These are phyloP conservation scores for Hypercompe scribonia DNA, from an alignment of 2,888 invertebrate species.

Conservation along the genomic window DNA sequence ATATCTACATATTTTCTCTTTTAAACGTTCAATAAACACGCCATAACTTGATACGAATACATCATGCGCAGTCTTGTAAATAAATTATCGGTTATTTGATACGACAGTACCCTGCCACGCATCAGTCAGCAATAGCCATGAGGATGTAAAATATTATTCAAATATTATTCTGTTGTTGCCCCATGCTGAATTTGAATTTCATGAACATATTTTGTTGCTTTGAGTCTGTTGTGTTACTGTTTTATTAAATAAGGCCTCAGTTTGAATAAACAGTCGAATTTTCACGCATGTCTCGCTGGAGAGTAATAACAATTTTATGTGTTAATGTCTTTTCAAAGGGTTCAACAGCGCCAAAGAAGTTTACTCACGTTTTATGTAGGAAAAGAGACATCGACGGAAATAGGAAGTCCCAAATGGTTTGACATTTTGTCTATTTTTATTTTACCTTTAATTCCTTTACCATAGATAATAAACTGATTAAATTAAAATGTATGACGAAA, in stretches of 20 bases:
- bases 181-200: conserved; percentile 42
- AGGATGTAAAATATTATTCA: conserved; percentile 30
- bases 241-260: conserved; percentile 35
- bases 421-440: not conserved
- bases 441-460: not conserved
- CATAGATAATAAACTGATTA: not conserved
- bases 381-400: not conserved
- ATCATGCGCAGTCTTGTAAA: conserved; percentile 56
- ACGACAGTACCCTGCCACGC: conserved; percentile 47
- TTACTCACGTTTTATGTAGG: not conserved
- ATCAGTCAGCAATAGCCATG: conserved; percentile 30
- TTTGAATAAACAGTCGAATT: conserved; percentile 24
- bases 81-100: conserved; percentile 61
- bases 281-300: not conserved
- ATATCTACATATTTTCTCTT: too few relatives aligned
- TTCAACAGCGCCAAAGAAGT: not conserved
- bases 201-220: conserved; percentile 44
- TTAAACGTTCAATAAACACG: not conserved
- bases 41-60: conserved; percentile 35
- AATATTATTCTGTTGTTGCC: conserved; percentile 24
- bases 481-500: too few relatives aligned
- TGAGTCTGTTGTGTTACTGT: conserved; percentile 31
- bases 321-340: not conserved
- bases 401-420: not conserved
- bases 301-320: not conserved